Evolutionary conservation across 2,888 invertebrate genomes (phyloP), one percentile per base, ranked within the genome.

Genomic region (Eucera pruinosa): DNA sequence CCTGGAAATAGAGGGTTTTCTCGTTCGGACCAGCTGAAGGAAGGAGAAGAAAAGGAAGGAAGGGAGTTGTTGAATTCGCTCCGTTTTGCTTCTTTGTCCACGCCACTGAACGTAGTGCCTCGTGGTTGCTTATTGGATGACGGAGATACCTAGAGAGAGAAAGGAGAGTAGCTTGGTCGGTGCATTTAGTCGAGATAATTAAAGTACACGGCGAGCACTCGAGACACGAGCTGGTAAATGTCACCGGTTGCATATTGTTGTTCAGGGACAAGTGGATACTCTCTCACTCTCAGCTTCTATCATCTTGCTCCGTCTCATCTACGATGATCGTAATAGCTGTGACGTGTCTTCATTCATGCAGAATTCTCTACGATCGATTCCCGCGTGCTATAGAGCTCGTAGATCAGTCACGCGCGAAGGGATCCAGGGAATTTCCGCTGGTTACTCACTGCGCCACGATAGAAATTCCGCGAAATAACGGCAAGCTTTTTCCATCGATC

Each of bases 311-410:
- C 30, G 3, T 3, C 4, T 5, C 4, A 1, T 39, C 43, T 5
- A 6, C 25, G 41, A 33, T 60, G 58, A 60, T 78, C 64, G 78
- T 78, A 78, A 78, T 72, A 72, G 45, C 23, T 18, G 64, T 79
- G 72, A 79, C 72, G 78, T 79, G 62, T 79, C 73, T 73, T 73
- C 73, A 79, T 72, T 79, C 67, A 79, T 72, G 78, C 79, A 72
- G 78, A 79, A 79, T 72, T 47, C 43, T 36, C 58, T 18, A 15
- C 47, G 30, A 78, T 77, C 78, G 78, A 78, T 78, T 57, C 48
- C 48, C 41, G 55, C 36, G 13, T 20, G 33, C 39, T n/a, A n/a
- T 13, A 13, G 52, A 33, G 48, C 43, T 65, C 48, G 57, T 39
- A 66, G 66, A 75, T 80, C 75, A 64, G 80, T 80, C 80, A 80